Evolutionary conservation across 1,140 invertebrate genomes (phyloP), one percentile per base, ranked within the genome.

Genomic region (Octopus bimaculoides): DNA sequence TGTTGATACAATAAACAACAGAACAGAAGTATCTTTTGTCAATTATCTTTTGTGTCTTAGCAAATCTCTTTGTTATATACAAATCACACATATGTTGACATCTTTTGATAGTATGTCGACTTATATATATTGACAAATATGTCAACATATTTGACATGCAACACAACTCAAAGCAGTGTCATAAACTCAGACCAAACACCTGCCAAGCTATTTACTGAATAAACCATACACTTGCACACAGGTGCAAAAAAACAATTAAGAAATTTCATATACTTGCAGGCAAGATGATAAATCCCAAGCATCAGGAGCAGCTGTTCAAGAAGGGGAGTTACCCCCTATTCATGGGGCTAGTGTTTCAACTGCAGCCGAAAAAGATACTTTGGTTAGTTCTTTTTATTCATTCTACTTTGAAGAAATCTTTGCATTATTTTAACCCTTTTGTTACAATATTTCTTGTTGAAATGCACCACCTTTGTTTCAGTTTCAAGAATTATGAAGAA

Each of bases 301-400:
- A 78, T 80, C 52, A 77, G 81, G 77, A 7, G 81, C 81, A 5
- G 84, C 86, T 10, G 80, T 84, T 12, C 85, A 85, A 82, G 87
- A 79, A 52, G 69, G 84, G 71, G 88, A 88, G 73, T 75, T 86
- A n/a, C 85, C 86, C 17, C 83, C 83, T 12, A 74, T 85, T 14
- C 86, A 88, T 10, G 79, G 86, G 71, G 86, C 86, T 61, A 87
- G 85, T 0, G 87, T 88, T 14, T 88, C 88, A 55, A 89, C 89
- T 41, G 52, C 86, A 77, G 87, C 88, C 53, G 89, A 90, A 78
- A 89, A 90, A 85, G 88, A 90, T 80, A 89, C 89, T 54, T 82
- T 90, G 85, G 89, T 90, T 80, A 81, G 84, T 79, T 80, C 12
- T 77, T 5, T 77, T 80, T 66, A 14, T 14, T 66, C 12, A 12